A percentile compares a stretch with the other conserved stretches of the same genome.
Evolutionary conservation across 1,140 invertebrate species (phyloP).

Genomic region (Formica selysi): DNA sequence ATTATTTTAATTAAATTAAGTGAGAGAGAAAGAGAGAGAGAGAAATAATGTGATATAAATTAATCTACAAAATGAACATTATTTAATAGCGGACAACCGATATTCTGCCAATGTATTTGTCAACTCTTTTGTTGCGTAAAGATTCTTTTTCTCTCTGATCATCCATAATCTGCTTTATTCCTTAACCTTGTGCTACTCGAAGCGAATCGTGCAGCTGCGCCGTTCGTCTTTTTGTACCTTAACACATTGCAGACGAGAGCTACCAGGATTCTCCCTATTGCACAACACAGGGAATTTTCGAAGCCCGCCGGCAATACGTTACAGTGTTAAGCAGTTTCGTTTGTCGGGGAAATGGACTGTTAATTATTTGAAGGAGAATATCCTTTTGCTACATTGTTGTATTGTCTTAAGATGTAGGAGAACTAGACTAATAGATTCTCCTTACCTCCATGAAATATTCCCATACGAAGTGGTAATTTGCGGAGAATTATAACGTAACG

Average conservation of each 20-base stretch:
- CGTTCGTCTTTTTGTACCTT: constrained; percentile 55
- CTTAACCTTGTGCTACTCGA: constrained; percentile 39
- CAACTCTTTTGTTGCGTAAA: not conserved
- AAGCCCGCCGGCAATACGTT: constrained; percentile 55
- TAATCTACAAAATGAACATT: constrained; percentile 4
- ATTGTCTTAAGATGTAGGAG: not conserved
- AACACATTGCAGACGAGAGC: constrained; percentile 62
- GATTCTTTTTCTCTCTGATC: not conserved
- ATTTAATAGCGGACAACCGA: not conserved
- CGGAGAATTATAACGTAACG: constrained; percentile 1
- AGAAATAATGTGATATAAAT: constrained; percentile 12
- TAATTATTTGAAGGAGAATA: constrained; percentile 42
- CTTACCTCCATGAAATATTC: not conserved
- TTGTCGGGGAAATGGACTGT: constrained; percentile 27
- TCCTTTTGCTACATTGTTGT: not conserved
- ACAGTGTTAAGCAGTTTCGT: constrained; percentile 49
- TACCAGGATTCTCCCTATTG: constrained; percentile 52
- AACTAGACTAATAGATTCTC: not conserved
- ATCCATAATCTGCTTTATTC: not conserved
- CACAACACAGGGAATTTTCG: constrained; percentile 30
- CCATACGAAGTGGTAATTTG: constrained; percentile 2
- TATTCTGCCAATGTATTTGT: constrained; percentile 10
- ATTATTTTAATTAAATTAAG: constrained; percentile 18
- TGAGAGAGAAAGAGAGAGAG: not conserved
- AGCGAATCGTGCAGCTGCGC: constrained; percentile 56